Percentiles rank a stretch among this genome's conserved stretches.
Evolutionary conservation across 92 coral and sea anemone genomes (phyloP).

Genomic region (Umimayanthus chanpuru): DNA sequence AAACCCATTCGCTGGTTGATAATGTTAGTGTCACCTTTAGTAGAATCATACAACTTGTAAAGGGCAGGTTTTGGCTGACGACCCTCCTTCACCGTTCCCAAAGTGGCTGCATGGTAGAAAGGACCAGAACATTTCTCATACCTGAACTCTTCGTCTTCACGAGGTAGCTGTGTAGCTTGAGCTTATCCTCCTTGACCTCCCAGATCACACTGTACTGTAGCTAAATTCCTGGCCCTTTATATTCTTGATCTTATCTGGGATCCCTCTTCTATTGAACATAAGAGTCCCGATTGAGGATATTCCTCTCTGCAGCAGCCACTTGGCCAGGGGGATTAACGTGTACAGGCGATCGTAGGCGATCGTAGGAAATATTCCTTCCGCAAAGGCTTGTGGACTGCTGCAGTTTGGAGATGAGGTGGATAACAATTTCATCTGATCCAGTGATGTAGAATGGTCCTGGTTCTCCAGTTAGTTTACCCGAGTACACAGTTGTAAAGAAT

Average conservation of each 20-base stretch:
- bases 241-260: constrained; percentile 36
- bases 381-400: not conserved
- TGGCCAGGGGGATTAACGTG: no score
- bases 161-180: constrained; percentile 32
- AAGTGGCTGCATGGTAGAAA: not conserved
- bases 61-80: constrained; percentile 25
- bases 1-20: constrained; percentile 31
- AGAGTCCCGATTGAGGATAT: constrained; percentile 42
- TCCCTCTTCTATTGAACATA: constrained; percentile 41
- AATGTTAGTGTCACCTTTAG: not conserved
- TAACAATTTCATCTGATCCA: not conserved
- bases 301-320: constrained; percentile 18
- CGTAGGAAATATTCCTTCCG: constrained; percentile 43
- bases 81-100: constrained; percentile 43
- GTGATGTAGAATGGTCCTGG: not conserved
- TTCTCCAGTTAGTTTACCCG: not conserved
- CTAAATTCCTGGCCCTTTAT: not conserved
- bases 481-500: not conserved
- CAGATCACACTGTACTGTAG: not conserved
- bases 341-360: constrained; percentile 31
- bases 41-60: constrained; percentile 47
- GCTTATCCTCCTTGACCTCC: constrained; percentile 23
- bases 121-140: constrained; percentile 37
- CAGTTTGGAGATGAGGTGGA: not conserved
- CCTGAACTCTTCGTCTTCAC: constrained; percentile 32